Evolutionary conservation across 1,140 invertebrate genomes (phyloP).

Genomic region (Dreissena rostriformis): DNA sequence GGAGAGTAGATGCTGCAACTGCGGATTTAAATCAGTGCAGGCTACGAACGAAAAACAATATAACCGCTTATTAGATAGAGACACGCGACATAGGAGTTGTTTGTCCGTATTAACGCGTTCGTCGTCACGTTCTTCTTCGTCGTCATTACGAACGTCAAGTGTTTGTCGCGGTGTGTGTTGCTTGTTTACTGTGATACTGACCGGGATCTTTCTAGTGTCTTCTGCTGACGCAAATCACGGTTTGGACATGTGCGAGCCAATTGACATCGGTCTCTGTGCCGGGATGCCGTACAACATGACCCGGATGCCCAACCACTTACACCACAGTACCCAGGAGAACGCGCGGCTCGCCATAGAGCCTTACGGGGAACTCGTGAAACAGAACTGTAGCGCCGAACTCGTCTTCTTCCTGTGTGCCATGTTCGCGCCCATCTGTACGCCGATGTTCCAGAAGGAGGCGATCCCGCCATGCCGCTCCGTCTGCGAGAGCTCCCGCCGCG

Average conservation of each 20-base stretch:
- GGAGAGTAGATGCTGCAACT: too few relatives aligned
- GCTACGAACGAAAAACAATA: too few relatives aligned
- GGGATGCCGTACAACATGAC: slow-evolving; percentile 80
- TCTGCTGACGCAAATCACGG: slow-evolving; percentile 27
- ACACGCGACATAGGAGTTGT: too few relatives aligned
- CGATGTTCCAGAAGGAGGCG: slow-evolving; percentile 72
- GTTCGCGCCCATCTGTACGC: slow-evolving; percentile 78
- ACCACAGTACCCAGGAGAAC: slow-evolving; percentile 79
- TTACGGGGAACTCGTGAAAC: slow-evolving; percentile 72
- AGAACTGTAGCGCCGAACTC: slow-evolving; percentile 76
- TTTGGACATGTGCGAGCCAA: slow-evolving; percentile 76
- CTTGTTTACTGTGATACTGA: slow-evolving; percentile 14
- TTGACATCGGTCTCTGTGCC: slow-evolving; percentile 78
- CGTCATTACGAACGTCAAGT: too few relatives aligned
- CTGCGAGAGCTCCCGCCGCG: slow-evolving; percentile 70
- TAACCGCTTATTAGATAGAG: too few relatives aligned
- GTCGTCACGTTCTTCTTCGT: too few relatives aligned
- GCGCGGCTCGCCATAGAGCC: slow-evolving; percentile 76
- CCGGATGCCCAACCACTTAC: slow-evolving; percentile 79
- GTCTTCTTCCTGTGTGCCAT: slow-evolving; percentile 78
- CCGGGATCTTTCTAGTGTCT: background rate
- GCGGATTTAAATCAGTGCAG: too few relatives aligned
- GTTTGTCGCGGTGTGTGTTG: background rate
- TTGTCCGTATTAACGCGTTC: too few relatives aligned
- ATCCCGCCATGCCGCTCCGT: slow-evolving; percentile 77